phyloP scores from a whole-genome alignment of 2,113 vertebrate genomes.

The Anhinga rufa region DNA sequence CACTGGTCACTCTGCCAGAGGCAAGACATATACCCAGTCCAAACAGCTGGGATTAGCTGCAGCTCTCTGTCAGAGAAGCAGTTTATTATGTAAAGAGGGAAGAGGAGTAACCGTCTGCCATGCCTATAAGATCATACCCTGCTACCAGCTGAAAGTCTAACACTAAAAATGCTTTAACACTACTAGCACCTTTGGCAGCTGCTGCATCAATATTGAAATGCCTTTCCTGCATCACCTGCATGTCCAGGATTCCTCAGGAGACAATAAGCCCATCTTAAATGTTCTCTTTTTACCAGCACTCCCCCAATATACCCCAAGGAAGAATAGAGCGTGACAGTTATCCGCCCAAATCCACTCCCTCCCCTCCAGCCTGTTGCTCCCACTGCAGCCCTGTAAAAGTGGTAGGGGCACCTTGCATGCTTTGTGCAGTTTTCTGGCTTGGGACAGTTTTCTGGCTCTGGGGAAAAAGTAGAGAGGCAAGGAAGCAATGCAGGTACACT shows the following conservation, averaged over 20 bases:
- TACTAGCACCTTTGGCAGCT: neutral
- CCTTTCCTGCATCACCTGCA: neutral
- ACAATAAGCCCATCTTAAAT: neutral
- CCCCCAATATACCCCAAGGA: neutral
- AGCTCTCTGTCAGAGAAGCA: neutral
- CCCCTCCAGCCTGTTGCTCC: neutral
- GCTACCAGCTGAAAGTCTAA: neutral
- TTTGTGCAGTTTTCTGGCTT: too few relatives aligned
- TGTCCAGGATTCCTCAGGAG: neutral
- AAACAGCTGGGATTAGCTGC: neutral
- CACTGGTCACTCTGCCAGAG: neutral
- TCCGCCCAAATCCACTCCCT: neutral
- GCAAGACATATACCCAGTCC: neutral
- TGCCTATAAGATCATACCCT: neutral
- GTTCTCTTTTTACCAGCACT: neutral
- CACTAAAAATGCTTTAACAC: neutral
- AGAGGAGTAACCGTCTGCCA: neutral
- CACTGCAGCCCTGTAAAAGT: neutral
- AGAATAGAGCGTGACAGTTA: neutral
- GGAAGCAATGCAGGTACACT: neutral
- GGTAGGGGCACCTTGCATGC: accelerated
- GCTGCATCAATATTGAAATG: neutral
- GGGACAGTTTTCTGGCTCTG: neutral
- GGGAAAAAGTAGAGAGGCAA: neutral
- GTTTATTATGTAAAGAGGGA: neutral